A percentile compares a stretch with the other conserved stretches of the same genome.
phyloP scores from a whole-genome alignment of 2,888 invertebrate species.

The Platypus cylindrus region DNA sequence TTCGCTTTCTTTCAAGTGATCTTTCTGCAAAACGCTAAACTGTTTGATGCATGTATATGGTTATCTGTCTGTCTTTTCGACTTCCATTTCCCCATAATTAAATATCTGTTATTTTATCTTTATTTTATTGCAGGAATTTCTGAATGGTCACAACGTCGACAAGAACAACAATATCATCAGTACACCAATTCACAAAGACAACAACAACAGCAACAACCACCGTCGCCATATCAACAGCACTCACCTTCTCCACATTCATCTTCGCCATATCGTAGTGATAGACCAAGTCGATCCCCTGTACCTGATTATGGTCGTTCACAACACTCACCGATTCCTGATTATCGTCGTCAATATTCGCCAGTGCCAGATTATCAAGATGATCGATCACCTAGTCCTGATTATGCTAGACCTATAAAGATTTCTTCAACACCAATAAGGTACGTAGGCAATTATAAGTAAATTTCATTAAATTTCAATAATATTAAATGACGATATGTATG shows the following conservation, averaged over 20 bases:
- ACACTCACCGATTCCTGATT: conserved; percentile 23
- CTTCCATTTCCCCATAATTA: too few species aligned
- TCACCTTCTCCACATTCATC: conserved; percentile 11
- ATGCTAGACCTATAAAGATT: conserved; percentile 17
- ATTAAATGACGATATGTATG: too few species aligned
- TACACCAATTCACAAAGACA: conserved; percentile 13
- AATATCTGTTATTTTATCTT: too few species aligned
- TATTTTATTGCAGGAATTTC: conserved; percentile 46
- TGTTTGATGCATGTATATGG: neutral
- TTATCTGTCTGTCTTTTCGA: too few species aligned
- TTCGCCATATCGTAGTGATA: conserved; percentile 12
- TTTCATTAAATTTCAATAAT: too few species aligned
- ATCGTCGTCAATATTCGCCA: conserved; percentile 20
- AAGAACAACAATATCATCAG: conserved; percentile 20
- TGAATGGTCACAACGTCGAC: conserved; percentile 60
- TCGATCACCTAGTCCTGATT: conserved; percentile 19
- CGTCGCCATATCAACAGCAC: conserved; percentile 20
- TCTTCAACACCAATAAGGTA: conserved; percentile 23
- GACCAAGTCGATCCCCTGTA: conserved; percentile 18
- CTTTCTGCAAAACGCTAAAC: neutral
- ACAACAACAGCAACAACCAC: conserved; percentile 18
- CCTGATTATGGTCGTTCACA: conserved; percentile 19
- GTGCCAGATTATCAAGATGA: conserved; percentile 18
- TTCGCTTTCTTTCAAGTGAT: neutral
- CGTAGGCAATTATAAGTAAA: neutral